Conservation (phyloP, 1,140 invertebrate species). For the Ganaspis sp. region DNA sequence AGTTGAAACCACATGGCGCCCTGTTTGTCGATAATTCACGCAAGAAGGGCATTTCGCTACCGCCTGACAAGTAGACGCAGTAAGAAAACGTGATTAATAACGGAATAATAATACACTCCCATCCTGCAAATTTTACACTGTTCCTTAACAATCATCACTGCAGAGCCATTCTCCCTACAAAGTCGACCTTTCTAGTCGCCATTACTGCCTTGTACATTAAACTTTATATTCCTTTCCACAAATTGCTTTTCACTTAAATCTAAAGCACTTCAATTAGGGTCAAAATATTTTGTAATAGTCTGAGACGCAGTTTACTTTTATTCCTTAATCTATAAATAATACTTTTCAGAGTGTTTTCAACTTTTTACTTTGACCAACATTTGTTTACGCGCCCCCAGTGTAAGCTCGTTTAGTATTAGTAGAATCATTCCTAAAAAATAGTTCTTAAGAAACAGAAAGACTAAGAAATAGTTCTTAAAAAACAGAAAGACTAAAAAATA, state of each 20-base stretch:
- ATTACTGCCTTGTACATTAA: conserved; percentile 3
- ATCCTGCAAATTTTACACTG: background rate
- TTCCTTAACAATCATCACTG: conserved; percentile 8
- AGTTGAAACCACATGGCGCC: background rate
- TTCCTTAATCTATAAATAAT: background rate
- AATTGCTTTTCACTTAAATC: conserved; percentile 16
- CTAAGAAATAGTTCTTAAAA: too few relatives aligned
- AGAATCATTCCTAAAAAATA: too few relatives aligned
- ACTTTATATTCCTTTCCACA: conserved; percentile 23
- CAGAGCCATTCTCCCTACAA: background rate
- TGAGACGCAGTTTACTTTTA: background rate
- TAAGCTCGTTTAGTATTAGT: too few relatives aligned
- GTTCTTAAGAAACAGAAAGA: too few relatives aligned
- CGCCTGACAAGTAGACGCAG: conserved; percentile 30
- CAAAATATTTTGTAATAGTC: background rate
- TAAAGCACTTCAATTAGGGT: conserved; percentile 19
- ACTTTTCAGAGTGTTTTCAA: too few relatives aligned
- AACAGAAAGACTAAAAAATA: too few relatives aligned
- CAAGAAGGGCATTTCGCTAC: conserved; percentile 34
- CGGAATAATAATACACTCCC: conserved; percentile 37
- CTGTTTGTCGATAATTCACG: conserved; percentile 28
- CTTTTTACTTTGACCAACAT: too few relatives aligned
- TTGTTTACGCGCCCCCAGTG: too few relatives aligned
- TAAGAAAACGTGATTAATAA: conserved; percentile 40
- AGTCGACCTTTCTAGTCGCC: conserved; percentile 15